Evolutionary conservation across 1,140 invertebrate species (phyloP), one percentile per base, ranked within the genome.

Genomic region (Meloidogyne hapla): DNA sequence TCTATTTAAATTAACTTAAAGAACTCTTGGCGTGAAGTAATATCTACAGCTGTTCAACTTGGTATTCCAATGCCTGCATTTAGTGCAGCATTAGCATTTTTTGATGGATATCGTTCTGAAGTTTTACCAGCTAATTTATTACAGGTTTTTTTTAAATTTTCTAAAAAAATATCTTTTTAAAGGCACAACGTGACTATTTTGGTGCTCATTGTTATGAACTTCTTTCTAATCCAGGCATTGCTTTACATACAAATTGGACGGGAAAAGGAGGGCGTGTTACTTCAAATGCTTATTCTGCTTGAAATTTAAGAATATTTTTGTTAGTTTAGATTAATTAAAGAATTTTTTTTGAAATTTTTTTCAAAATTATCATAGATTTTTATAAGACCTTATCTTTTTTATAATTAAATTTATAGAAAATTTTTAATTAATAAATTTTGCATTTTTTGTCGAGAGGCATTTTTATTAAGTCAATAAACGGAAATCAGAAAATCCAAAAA

Each of bases 141-240:
- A 75, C 93, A 94, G 90, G 92, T 92, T 15, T 62, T 62, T 23
- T 28, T 61, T 3, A 61, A 38, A 33, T 62, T 61, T 13, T 62
- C 15, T 18, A 5, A 9, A 5, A 25, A 9, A 48, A 21, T 10
- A 87, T 40, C 26, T 82, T 81, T 85, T 69, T 69, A 81, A 15
- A 78, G 91, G 97, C 96, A 0, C 96, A 98, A 88, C 89, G 97
- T 62, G 96, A 99, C 88, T 99, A 96, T 87, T 99, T 99, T 88
- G 97, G 97, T 0, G 96, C 97, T 0, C 97, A 99, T 88, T 99
- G 96, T 0, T 99, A 99, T 84, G 96, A 99, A 88, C 88, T 97
- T 63, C 87, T 95, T 3, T 90, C 89, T 10, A 89, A 92, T 74
- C 95, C 96, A 65, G 95, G 95, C 26, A 91, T 91, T 79, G 82